Evolutionary conservation across 1,140 invertebrate species (phyloP).

Genomic region (Conus betulinus): DNA sequence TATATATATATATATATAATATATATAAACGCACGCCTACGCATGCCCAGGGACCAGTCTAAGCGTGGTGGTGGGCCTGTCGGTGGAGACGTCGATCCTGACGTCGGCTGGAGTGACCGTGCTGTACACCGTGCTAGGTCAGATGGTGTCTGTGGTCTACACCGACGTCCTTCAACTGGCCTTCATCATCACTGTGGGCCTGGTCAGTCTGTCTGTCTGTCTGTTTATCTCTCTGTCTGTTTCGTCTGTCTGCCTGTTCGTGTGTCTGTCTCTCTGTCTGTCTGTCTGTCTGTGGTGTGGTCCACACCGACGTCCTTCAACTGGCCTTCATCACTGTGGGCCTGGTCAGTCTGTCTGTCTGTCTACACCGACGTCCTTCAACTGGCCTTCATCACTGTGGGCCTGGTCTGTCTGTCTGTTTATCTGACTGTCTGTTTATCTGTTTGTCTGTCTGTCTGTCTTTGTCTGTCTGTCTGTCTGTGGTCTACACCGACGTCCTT

Average conservation of each 20-base stretch:
- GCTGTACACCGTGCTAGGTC: conserved; percentile 71
- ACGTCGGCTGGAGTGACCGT: conserved; percentile 66
- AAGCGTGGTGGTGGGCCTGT: conserved; percentile 67
- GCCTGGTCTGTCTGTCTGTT: no score
- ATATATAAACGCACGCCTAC: no score
- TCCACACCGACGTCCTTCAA: conserved; percentile 73
- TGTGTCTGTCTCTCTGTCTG: no score
- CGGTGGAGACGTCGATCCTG: conserved; percentile 62
- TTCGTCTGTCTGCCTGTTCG: no score
- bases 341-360: conserved; percentile 59
- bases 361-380: no score
- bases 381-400: no score
- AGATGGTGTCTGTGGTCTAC: conserved; percentile 73
- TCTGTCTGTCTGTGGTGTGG: no score
- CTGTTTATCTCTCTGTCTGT: no score
- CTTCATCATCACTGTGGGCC: no score
- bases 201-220: no score
- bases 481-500: conserved; percentile 19
- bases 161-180: no score
- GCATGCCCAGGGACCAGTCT: conserved; percentile 65
- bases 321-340: conserved; percentile 67
- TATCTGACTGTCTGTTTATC: conserved; percentile 61
- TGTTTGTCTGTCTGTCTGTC: not conserved
- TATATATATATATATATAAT: no score
- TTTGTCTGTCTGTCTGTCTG: not conserved